Base-by-base conservation (phyloP, 92 coral and sea anemone species). In the Heteractis magnifica region DNA sequence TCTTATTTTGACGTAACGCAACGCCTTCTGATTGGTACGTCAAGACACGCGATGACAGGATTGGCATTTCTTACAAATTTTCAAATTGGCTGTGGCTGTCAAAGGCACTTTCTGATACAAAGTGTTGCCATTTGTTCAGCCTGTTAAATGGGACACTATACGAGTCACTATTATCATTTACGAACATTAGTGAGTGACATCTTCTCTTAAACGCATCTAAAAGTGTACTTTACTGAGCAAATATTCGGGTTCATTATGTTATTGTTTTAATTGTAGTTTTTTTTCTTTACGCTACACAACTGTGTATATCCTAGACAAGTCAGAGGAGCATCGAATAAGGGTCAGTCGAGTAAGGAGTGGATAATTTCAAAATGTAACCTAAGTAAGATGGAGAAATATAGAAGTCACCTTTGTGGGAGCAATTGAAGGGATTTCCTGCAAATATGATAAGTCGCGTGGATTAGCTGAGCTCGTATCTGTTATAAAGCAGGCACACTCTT, bases 111-210 rank as follows among this genome's bases (percentile, higher is more conserved):
- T 90, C 94, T 92, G 97, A 92, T 92, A 90, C 98, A 87, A 93
- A 95, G 98, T 95, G 97, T 92, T 86, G 98, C 97, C 98, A 94
- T 95, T 95, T 94, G 98, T 89, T 94, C 93, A 92, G 95, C 92
- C 98, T 95, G 98, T 92, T 95, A 94, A 94, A 91, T 92, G 94
- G 93, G 97, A 94, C 98, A 95, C 98, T 94, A 94, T 94, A 82
- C 93, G 87, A 90, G 92, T 89, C 90, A 92, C 95, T 94, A 94
- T 94, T 94, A 94, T 92, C 98, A 90, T 94, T 94, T 86, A 86
- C 92, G 87, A 80, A 86, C 98, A 94, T 94, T 94, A 94, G 94
- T 90, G 92, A 91, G 90, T 94, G 98, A 94, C 98, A 89, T 94
- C 89, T 92, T 94, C 98, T 94, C 92, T 94, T 91, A 92, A 94